A percentile compares a stretch with the other conserved stretches of the same genome.
phyloP scores from a whole-genome alignment of 1,140 invertebrate genomes.

The Lepidurus packardi region DNA sequence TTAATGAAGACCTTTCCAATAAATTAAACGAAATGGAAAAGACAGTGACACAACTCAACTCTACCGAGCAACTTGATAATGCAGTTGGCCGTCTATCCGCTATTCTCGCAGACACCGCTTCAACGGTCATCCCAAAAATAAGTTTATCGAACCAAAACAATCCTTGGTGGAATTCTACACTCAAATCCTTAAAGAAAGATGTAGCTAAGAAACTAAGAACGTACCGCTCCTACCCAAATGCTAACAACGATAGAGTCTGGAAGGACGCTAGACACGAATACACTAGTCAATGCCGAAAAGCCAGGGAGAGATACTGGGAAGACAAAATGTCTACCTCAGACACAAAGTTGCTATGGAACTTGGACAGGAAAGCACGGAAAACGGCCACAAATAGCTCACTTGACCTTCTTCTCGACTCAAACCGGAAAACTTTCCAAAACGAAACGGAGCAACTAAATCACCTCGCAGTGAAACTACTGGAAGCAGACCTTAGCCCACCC shows the following conservation, averaged over 20 bases:
- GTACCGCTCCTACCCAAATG: background rate
- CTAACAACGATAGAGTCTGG: background rate
- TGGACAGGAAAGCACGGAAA: background rate
- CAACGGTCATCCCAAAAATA: slow-evolving; percentile 2
- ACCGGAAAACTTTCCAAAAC: background rate
- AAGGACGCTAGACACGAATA: slow-evolving; percentile 13
- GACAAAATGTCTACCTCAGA: background rate
- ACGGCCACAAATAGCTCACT: background rate
- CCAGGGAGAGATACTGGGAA: slow-evolving; percentile 7
- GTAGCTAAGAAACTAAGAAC: background rate
- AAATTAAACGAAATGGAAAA: too few species aligned
- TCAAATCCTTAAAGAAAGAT: background rate
- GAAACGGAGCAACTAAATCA: background rate
- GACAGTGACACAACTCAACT: too few species aligned
- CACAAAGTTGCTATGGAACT: background rate
- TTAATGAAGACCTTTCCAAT: too few species aligned
- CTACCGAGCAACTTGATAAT: background rate
- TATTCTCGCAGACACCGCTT: background rate
- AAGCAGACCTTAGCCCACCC: background rate
- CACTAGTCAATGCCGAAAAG: background rate
- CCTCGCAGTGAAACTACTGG: background rate
- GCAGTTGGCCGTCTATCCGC: background rate
- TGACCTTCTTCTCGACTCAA: slow-evolving; percentile 6
- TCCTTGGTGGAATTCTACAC: background rate
- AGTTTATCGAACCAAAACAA: background rate